Evolutionary conservation across 2,113 vertebrate genomes (phyloP).

Genomic region (Taurulus bubalis): DNA sequence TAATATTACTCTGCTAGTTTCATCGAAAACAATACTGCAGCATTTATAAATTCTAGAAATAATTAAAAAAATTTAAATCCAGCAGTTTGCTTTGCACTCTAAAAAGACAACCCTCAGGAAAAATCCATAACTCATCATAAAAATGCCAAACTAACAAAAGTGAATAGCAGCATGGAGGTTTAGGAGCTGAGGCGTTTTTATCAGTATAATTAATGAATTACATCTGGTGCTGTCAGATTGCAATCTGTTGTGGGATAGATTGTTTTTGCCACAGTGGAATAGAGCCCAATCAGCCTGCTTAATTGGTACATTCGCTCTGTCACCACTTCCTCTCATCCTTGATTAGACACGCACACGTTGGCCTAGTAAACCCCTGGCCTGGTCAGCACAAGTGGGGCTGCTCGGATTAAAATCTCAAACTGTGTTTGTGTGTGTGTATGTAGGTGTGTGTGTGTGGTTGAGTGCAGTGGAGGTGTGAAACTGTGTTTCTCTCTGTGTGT

Average conservation of each 20-base stretch:
- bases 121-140: constrained; percentile 64
- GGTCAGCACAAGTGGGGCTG: constrained; percentile 62
- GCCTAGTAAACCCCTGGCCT: constrained; percentile 71
- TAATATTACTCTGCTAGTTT: background rate
- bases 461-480: constrained; percentile 8
- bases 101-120: constrained; percentile 40
- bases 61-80: constrained; percentile 27
- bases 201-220: constrained; percentile 84
- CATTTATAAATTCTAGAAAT: constrained; percentile 22
- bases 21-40: constrained; percentile 26
- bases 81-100: constrained; percentile 34
- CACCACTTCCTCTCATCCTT: constrained; percentile 77
- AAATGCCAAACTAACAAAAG: constrained; percentile 75
- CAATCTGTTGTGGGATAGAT: constrained; percentile 82
- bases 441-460: constrained; percentile 7
- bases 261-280: constrained; percentile 82
- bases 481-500: constrained; percentile 23
- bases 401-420: constrained; percentile 76
- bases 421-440: constrained; percentile 15
- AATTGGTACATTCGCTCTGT: constrained; percentile 83
- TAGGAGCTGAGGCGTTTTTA: constrained; percentile 75
- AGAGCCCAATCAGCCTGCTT: constrained; percentile 81
- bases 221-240: constrained; percentile 85
- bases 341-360: constrained; percentile 76
- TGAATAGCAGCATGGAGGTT: constrained; percentile 60